Evolutionary conservation across 2,113 vertebrate species (phyloP).

Genomic region (Jaculus jaculus): DNA sequence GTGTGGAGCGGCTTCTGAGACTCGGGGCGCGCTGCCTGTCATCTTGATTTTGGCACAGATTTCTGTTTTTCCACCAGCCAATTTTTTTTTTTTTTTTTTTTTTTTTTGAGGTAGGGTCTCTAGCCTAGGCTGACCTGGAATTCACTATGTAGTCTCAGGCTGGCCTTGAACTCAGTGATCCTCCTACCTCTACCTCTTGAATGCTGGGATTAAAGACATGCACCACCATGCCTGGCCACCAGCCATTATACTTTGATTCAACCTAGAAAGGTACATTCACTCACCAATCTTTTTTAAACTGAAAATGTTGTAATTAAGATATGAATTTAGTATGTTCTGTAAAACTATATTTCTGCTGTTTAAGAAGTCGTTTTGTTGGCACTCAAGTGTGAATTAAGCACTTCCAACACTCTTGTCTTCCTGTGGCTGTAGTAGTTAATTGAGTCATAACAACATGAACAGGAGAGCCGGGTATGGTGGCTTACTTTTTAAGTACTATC

Average conservation of each 20-base stretch:
- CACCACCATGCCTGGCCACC: too few species aligned
- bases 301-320: background rate
- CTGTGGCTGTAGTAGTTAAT: too few species aligned
- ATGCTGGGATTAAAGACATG: too few species aligned
- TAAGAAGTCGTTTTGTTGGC: constrained; percentile 8
- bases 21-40: background rate
- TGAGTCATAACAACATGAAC: too few species aligned
- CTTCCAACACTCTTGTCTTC: too few species aligned
- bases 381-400: background rate
- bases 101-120: too few species aligned
- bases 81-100: background rate
- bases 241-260: constrained; percentile 33
- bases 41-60: constrained; percentile 49
- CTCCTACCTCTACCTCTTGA: too few species aligned
- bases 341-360: constrained; percentile 33
- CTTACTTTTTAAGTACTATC: too few species aligned
- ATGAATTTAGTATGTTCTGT: background rate
- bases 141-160: too few species aligned
- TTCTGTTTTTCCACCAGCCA: constrained; percentile 42
- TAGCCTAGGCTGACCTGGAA: too few species aligned
- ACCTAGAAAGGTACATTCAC: background rate
- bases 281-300: constrained; percentile 32
- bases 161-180: too few species aligned
- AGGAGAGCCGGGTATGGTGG: too few species aligned
- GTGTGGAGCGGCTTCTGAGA: background rate